Base-by-base conservation (phyloP, 2,888 invertebrate genomes). In the Pomacea canaliculata region DNA sequence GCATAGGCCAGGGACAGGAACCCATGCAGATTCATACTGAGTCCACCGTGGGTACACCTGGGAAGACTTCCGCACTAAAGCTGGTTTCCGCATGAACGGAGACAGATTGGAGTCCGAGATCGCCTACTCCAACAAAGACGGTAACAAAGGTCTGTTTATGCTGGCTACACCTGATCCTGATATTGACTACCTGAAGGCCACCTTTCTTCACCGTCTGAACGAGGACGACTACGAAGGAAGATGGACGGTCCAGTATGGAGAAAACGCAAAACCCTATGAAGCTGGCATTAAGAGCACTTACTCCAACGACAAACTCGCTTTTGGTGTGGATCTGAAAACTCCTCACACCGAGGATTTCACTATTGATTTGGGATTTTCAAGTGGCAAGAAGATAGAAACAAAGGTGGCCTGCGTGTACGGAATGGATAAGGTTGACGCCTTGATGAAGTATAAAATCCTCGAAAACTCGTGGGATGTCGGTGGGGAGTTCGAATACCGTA, bases 1-100 rank as follows among this genome's bases (percentile, higher is more conserved):
- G 62, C 59, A 69, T 19, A 9, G 69, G 13, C 1, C 46, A 62
- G 48, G 74, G 74, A 60, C n/a, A 46, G 7, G 48, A 74, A 18
- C 60, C 68, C 37, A 37, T 62, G 1, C 62, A 74, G 48, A n/a
- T 68, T 74, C 49, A 23, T 69, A 27, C 62, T 74, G 19, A 74
- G 69, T n/a, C 51, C 74, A 74, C 69, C 37, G 49, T 8, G 74
- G 74, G 1, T 60, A 62, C 63, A 74, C 80, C 12, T 80, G 80
- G 80, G 71, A 72, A n/a, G 78, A 80, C 65, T 78, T 80, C 72
- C 76, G 71, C 23, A 76, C 74, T 7, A 80, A 76, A 56, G 67
- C 70, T 18, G 76, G 76, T 56, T 76, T 70, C 19, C 76, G 70
- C 37, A 71, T 78, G 70, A 76, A 72, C 69, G 78, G 76, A 7